phyloP scores from a whole-genome alignment of 2,888 invertebrate genomes.

The Athripsodes cinereus region DNA sequence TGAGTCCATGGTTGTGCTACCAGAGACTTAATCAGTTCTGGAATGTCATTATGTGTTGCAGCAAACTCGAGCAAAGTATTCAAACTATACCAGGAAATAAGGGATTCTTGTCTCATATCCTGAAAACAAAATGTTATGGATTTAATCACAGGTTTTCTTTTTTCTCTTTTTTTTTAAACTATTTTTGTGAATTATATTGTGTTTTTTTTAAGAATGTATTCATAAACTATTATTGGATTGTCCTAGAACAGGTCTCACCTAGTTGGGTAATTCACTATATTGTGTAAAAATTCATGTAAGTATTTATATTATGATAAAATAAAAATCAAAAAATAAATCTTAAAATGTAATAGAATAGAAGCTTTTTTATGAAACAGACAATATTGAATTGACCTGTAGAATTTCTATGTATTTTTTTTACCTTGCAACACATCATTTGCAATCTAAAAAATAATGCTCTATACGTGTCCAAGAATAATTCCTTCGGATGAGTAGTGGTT shows the following conservation, averaged over 20 bases:
- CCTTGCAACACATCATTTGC: slow-evolving; percentile 26
- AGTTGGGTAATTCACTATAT: too few species aligned
- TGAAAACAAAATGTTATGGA: slow-evolving; percentile 17
- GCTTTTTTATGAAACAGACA: too few species aligned
- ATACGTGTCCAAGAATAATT: slow-evolving; percentile 11
- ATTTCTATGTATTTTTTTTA: slow-evolving; percentile 4
- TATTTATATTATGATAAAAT: too few species aligned
- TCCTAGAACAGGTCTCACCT: too few species aligned
- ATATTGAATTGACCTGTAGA: too few species aligned
- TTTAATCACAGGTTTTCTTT: too few species aligned
- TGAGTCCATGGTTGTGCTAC: slow-evolving; percentile 23
- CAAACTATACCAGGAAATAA: slow-evolving; percentile 17
- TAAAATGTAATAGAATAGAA: too few species aligned
- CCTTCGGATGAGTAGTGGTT: slow-evolving; percentile 4
- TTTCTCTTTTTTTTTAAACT: too few species aligned
- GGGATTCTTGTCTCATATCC: slow-evolving; percentile 21
- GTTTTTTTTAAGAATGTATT: too few species aligned
- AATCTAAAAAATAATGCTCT: slow-evolving; percentile 21
- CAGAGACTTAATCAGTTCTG: slow-evolving; percentile 6
- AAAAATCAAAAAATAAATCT: slow-evolving; percentile 2
- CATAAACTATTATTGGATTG: too few species aligned
- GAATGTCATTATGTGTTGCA: neutral
- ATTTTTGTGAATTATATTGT: too few species aligned
- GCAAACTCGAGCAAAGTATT: slow-evolving; percentile 17
- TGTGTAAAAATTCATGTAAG: too few species aligned